Evolutionary conservation across 2,797 vertebrate genomes (phyloP), one percentile per base, ranked within the genome.

Genomic region (Neomorphus geoffroyi): DNA sequence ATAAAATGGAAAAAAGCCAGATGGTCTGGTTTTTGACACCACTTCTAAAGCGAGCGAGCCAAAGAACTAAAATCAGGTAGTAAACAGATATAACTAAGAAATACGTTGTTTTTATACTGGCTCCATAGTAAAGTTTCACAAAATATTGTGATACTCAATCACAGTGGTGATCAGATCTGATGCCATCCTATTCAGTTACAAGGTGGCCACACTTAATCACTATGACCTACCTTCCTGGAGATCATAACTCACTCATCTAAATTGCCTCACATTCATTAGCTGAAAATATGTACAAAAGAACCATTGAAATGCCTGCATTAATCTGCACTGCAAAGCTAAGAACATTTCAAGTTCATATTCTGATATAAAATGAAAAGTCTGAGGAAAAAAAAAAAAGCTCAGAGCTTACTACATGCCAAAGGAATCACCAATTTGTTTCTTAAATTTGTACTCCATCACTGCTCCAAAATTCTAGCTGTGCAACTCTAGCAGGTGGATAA

Each of bases 401-500:
- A 28, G 35, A 61, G 24, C 46, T 66, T n/a, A 60, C 27, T 66
- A 28, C 11, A 6, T 9, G 15, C 46, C 48, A 54, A 79, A 92
- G 88, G n/a, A 84, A 78, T 50, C 24, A 65, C 27, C 5, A 5
- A 51, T 48, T 71, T 70, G 23, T 30, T 46, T 48, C 33, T 66
- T 58, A 24, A 65, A 88, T 50, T 70, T 67, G 16, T 82, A 35
- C 9, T 84, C 26, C 48, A 39, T 78, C 35, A 39, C 26, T 90
- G 19, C 37, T 64, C 33, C 27, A 79, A 87, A 72, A 82, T 18
- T 43, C 56, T 35, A 90, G 17, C 50, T 60, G 39, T 48, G 69
- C 6, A 88, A 23, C 7, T 69, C 50, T 95, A 97, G 97, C 98
- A 98, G 98, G 98, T 98, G 97, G 97, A 98, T 96, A 94, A 97